These are phyloP conservation scores for Gonatopus flavifemur DNA, from an alignment of 1,140 invertebrate genomes.

Conservation along the genomic window DNA sequence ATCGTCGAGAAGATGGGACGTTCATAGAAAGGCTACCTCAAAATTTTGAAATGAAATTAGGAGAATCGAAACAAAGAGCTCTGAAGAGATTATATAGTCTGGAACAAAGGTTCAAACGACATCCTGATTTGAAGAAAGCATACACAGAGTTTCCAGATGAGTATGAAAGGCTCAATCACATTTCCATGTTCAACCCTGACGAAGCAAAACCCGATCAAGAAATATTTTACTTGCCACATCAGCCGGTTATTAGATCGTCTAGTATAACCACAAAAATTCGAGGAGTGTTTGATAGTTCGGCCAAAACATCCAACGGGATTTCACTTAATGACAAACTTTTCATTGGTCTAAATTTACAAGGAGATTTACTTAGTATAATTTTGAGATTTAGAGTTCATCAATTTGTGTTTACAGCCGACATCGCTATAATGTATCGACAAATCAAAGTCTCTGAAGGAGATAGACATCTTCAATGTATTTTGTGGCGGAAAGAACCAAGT, in stretches of 20 bases:
- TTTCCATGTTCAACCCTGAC: no score
- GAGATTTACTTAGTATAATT: not conserved
- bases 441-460: not conserved
- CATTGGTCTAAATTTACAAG: conserved; percentile 2
- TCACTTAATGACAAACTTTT: not conserved
- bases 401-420: not conserved
- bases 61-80: no score
- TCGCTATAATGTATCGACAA: conserved; percentile 1
- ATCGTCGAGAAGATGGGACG: no score
- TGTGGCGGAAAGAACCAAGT: not conserved
- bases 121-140: no score
- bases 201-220: no score
- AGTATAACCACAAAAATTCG: not conserved
- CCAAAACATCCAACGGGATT: not conserved
- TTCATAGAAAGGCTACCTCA: no score
- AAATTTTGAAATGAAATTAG: no score
- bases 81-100: no score
- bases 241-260: not conserved
- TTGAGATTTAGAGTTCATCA: not conserved
- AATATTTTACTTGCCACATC: not conserved
- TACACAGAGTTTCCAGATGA: no score
- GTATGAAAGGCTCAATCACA: no score
- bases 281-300: conserved; percentile 10
- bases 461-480: not conserved
- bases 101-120: no score